Evolutionary conservation across 2,888 invertebrate species (phyloP).

Genomic region (Diarsia mendica): DNA sequence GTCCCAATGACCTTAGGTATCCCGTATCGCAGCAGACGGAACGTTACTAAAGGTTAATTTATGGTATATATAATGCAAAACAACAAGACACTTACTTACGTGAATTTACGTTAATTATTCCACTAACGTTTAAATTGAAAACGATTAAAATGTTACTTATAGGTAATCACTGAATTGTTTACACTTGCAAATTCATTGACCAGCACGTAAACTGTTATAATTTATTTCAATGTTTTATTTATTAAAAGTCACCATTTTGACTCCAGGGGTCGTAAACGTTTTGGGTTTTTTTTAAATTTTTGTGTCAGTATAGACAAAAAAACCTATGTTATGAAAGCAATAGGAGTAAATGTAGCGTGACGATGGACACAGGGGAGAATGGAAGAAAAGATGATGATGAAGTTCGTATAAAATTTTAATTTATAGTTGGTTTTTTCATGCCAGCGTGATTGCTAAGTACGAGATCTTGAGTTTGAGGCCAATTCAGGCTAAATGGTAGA

Average conservation of each 20-base stretch:
- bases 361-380: too few relatives aligned
- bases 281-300: background rate
- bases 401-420: too few relatives aligned
- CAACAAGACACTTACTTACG: background rate
- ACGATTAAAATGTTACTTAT: slow-evolving; percentile 29
- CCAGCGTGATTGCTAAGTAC: too few relatives aligned
- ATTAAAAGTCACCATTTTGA: slow-evolving; percentile 68
- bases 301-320: too few relatives aligned
- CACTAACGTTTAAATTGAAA: slow-evolving; percentile 12
- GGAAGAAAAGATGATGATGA: too few relatives aligned
- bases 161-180: slow-evolving; percentile 54
- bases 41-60: background rate
- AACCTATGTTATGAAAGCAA: too few relatives aligned
- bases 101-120: background rate
- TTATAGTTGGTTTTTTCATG: too few relatives aligned
- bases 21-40: too few relatives aligned
- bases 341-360: too few relatives aligned
- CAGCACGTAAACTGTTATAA: slow-evolving; percentile 39
- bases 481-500: too few relatives aligned
- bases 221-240: slow-evolving; percentile 71
- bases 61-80: background rate
- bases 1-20: too few relatives aligned
- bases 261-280: slow-evolving; percentile 70
- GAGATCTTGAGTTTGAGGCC: too few relatives aligned
- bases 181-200: slow-evolving; percentile 56